Percentiles rank a stretch among this genome's conserved stretches.
phyloP scores from a whole-genome alignment of 1,140 invertebrate genomes.

The Amphibalanus amphitrite region DNA sequence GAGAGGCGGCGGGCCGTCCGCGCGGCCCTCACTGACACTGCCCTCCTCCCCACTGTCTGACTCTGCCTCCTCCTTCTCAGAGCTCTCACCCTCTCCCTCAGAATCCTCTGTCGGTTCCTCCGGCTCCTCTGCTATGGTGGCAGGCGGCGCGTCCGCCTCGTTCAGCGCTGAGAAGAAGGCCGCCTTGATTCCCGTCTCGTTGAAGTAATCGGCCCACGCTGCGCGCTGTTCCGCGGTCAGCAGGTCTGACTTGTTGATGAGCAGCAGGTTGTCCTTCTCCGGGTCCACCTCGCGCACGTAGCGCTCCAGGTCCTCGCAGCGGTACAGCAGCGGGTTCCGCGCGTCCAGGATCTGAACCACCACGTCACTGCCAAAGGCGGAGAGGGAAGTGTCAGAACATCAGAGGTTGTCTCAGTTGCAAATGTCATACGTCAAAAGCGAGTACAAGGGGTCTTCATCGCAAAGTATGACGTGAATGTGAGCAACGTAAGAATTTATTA shows the following conservation, averaged over 20 bases:
- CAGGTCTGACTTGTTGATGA: slow-evolving; percentile 96
- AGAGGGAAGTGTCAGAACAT: no score
- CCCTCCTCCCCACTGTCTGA: slow-evolving; percentile 18
- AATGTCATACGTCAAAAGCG: no score
- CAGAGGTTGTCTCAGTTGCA: no score
- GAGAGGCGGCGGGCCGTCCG: slow-evolving; percentile 23
- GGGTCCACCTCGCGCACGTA: slow-evolving; percentile 75
- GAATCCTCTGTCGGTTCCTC: no score
- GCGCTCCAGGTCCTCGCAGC: slow-evolving; percentile 78
- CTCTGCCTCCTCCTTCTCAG: no score
- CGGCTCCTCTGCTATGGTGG: not conserved
- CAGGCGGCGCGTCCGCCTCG: slow-evolving; percentile 16
- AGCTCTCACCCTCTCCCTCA: no score
- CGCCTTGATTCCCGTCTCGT: slow-evolving; percentile 39
- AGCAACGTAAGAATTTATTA: no score
- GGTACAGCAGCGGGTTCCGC: slow-evolving; percentile 85
- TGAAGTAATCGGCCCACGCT: slow-evolving; percentile 77
- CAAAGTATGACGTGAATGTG: no score
- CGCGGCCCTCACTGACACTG: slow-evolving; percentile 32
- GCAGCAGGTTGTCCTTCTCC: slow-evolving; percentile 60
- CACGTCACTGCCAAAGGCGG: slow-evolving; percentile 50
- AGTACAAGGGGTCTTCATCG: no score
- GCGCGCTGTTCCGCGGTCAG: slow-evolving; percentile 61
- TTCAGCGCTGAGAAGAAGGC: slow-evolving; percentile 68
- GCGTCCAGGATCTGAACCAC: slow-evolving; percentile 93